These are phyloP conservation scores for Fistularia commersonii DNA, from an alignment of 2,797 vertebrate species.

Conservation along the genomic window DNA sequence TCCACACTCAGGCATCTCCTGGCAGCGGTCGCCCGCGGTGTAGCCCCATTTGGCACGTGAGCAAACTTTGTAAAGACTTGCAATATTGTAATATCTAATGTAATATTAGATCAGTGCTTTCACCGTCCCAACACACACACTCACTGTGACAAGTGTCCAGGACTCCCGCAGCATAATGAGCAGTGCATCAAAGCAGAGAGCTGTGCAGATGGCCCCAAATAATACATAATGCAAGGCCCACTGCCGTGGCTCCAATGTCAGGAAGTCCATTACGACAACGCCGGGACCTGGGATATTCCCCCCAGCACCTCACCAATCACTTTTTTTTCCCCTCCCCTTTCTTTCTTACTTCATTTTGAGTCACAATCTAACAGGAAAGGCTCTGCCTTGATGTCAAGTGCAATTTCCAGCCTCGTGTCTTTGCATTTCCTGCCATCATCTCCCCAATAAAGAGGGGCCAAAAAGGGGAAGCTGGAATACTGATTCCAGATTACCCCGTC, in stretches of 20 bases:
- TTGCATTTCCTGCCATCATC: conserved; percentile 27
- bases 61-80: conserved; percentile 20
- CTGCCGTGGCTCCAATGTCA: conserved; percentile 34
- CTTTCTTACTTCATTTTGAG: too few relatives aligned
- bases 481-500: conserved; percentile 2
- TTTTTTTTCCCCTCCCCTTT: too few relatives aligned
- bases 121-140: conserved; percentile 2
- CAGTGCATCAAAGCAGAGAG: conserved; percentile 52
- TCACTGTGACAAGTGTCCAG: conserved; percentile 18
- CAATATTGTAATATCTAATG: conserved; percentile 15
- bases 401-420: conserved; percentile 32
- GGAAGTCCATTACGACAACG: conserved; percentile 57
- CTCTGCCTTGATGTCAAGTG: conserved; percentile 53
- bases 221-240: conserved; percentile 56
- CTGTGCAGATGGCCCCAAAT: conserved; percentile 51
- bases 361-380: conserved; percentile 30
- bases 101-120: conserved; percentile 23
- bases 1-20: conserved; percentile 2
- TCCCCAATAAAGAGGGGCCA: conserved; percentile 8
- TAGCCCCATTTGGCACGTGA: conserved; percentile 13
- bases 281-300: conserved; percentile 32
- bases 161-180: conserved; percentile 29
- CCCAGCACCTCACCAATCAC: conserved; percentile 9
- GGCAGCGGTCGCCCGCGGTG: conserved; percentile 3
- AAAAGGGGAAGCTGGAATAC: conserved; percentile 1